Conservation (phyloP, 2,113 vertebrate genomes). For the Eurystomus gularis region DNA sequence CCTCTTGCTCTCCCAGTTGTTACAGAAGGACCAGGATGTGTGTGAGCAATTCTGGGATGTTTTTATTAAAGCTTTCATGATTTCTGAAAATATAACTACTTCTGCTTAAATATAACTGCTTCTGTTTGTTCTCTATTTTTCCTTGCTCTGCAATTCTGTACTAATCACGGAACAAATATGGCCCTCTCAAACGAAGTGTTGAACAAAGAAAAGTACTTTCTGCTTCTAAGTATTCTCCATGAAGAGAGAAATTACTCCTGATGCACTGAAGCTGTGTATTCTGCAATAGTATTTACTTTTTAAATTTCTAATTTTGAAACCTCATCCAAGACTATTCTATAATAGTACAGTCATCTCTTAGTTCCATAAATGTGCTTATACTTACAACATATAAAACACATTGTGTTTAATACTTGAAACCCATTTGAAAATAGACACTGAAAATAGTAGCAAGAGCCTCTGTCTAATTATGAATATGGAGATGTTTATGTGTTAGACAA, state of each 20-base stretch:
- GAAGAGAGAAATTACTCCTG: not conserved
- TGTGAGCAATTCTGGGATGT: not conserved
- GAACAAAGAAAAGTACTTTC: not conserved
- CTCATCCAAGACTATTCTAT: not conserved
- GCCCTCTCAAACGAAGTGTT: not conserved
- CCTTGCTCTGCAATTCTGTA: not conserved
- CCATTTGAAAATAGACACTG: not conserved
- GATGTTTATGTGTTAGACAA: not conserved
- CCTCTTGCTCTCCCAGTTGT: not conserved
- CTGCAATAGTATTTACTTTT: not conserved
- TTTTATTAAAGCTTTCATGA: not conserved
- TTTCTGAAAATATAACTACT: not conserved
- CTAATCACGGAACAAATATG: not conserved
- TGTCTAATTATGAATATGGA: not conserved
- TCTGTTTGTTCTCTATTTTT: not conserved
- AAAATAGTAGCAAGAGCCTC: not conserved
- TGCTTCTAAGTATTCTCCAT: not conserved
- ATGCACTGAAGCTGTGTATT: not conserved
- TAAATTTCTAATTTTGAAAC: not conserved
- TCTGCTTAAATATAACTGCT: no score
- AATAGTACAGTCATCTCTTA: not conserved
- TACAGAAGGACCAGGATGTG: not conserved
- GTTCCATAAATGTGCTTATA: not conserved
- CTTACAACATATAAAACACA: not conserved
- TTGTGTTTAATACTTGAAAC: not conserved